Evolutionary conservation across 2,797 vertebrate genomes (phyloP), one percentile per base, ranked within the genome.

Genomic region (Eupleurogrammus muticus): DNA sequence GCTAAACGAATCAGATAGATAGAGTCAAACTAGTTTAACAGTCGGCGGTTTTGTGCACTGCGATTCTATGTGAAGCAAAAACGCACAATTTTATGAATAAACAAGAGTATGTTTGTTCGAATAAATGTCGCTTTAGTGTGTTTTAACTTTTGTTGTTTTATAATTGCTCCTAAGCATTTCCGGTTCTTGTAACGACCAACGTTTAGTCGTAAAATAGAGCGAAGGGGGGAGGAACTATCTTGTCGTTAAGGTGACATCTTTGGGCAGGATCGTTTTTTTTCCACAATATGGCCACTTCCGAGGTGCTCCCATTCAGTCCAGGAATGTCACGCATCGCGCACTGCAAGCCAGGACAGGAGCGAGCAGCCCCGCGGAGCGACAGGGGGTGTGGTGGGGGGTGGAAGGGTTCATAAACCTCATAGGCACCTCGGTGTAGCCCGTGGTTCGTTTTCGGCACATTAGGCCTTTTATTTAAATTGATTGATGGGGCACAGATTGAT

Each of bases 211-310:
- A 5, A 9, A 32, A 38, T 24, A 16, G 40, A n/a, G 9, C 8
- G 5, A n/a, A 8, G 2, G 0, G 61, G 0, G 2, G 0, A 58
- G 0, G 44, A 79, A 64, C 5, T 74, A 74, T 90, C 86, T 83
- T 75, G 79, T 44, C 21, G 1, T 2, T 0, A 0, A 8, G 0
- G 8, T 47, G 7, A 2, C 28, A 24, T 90, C 90, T 90, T 88
- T 80, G 81, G 5, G 12, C 9, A 79, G 66, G 80, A 88, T 89
- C n/a, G n/a, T n/a, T 88, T 74, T 89, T 85, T 90, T 87, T 85
- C 89, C 94, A 90, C 94, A 96, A 96, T 94, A 97, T 96, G 96
- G 96, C 95, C 89, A 87, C 95, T 93, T 93, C 93, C 93, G 91
- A 91, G 94, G 91, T 92, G 93, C 94, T 95, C 94, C 95, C 94